Evolutionary conservation across 2,797 vertebrate genomes (phyloP), one percentile per base, ranked within the genome.

Genomic region (Crax fasciolata): DNA sequence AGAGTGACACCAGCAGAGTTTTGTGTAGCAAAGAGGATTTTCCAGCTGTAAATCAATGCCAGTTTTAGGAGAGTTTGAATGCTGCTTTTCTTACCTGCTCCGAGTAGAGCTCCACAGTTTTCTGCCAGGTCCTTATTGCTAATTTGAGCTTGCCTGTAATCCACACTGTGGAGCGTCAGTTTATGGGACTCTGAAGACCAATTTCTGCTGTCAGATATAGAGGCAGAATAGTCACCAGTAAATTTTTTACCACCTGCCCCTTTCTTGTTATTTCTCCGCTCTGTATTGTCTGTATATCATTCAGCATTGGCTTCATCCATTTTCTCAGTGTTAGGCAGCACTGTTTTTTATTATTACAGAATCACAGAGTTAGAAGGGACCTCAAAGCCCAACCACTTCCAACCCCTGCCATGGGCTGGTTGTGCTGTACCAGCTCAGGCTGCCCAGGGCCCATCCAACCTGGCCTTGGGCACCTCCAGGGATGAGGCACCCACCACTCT

Each of bases 81-180:
- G 73, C 51, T 30, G 43, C 68, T 46, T 58, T 87, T 32, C 59
- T 79, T 10, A 25, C 46, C 61, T 44, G 79, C 58, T 61, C 28
- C 39, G 63, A 54, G 48, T 15, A 66, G 13, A 30, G 55, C 52
- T 52, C 21, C 24, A 48, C 25, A 49, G 57, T 41, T 75, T n/a
- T 78, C 75, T 89, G 68, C 70, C 85, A 67, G 30, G 32, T 88
- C 66, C 62, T 78, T 75, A 57, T 88, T 75, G 88, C 86, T 91
- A 76, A 86, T 91, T 62, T 71, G n/a, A 67, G 46, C 46, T 89
- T 82, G 55, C 38, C 54, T 65, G 8, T 66, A 68, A 88, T 51
- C 79, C 51, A 43, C 25, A 1, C 66, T 48, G 66, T n/a, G 24
- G 48, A 84, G 19, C 52, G 10, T 65, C 51, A n/a, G 6, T 81